Percentiles rank a stretch among this genome's conserved stretches.
phyloP scores from a whole-genome alignment of 2,888 invertebrate genomes.

The Orchestes rusci region DNA sequence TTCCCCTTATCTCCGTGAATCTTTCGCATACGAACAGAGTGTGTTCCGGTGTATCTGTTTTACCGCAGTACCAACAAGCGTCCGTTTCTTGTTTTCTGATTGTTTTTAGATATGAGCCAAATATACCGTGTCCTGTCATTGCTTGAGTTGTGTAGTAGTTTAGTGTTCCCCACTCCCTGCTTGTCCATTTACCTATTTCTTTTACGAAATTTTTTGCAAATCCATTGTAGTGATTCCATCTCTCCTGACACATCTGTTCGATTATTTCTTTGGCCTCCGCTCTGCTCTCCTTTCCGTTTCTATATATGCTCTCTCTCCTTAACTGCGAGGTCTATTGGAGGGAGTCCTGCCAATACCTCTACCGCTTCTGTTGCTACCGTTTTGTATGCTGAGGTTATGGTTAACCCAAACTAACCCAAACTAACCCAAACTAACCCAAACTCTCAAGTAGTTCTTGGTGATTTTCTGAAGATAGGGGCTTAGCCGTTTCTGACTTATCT shows the following conservation, averaged over 20 bases:
- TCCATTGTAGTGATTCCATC: neutral
- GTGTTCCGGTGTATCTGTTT: conserved; percentile 1
- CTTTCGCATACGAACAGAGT: neutral
- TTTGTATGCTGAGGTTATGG: too few species aligned
- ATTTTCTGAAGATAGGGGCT: too few species aligned
- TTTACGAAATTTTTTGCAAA: too few species aligned
- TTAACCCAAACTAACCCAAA: too few species aligned
- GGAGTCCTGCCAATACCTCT: conserved; percentile 1
- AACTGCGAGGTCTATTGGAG: neutral
- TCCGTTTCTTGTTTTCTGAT: neutral
- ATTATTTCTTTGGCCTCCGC: neutral
- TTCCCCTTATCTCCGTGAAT: too few species aligned
- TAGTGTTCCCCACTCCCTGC: neutral
- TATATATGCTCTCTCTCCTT: neutral
- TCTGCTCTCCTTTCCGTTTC: neutral
- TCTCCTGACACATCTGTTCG: neutral
- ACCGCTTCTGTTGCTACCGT: neutral
- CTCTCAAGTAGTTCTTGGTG: too few species aligned
- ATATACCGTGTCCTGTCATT: neutral
- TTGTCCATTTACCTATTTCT: too few species aligned
- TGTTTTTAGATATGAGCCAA: neutral
- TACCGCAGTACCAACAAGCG: neutral
- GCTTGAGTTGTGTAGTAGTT: neutral
- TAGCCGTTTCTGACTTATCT: too few species aligned
- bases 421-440: too few species aligned